Base-by-base conservation (phyloP, 2,797 vertebrate species). In the Huso huso region DNA sequence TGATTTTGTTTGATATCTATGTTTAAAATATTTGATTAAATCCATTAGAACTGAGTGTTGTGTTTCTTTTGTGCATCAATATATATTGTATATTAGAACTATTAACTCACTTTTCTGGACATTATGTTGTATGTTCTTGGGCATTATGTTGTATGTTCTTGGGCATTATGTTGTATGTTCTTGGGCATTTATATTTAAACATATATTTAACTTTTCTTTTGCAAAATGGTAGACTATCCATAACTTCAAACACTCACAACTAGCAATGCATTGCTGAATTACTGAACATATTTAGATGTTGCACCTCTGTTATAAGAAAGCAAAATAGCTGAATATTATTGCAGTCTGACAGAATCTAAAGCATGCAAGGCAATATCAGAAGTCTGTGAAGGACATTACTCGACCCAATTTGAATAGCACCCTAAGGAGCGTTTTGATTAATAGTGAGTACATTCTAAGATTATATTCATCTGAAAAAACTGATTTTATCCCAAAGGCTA, bases 271-370 rank as follows among this genome's bases (percentile, higher is more conserved):
- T 50, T 53, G 72, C 70, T 74, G 76, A 81, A 79, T 81, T 81
- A 81, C 74, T 76, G 75, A 66, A 78, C 70, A 68, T 74, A 81
- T 79, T 81, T 79, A 79, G 76, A 65, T 69, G 68, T 64, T 37
- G 37, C 37, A 37, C 37, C 37, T 37, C 66, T 73, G 75, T 74
- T 73, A 72, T 75, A 69, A 79, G 70, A 75, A 75, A 73, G 70
- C 71, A 75, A 74, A 73, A 76, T 37, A 77, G 75, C 78, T 73
- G 74, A 72, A 68, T 66, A 69, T 77, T 75, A 73, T 69, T 69
- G 63, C 67, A 62, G 72, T 68, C 59, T 69, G 65, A 66, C 7
- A 60, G 61, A 68, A 63, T 73, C 75, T 60, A 64, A 78, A 75
- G 77, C 75, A 78, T 75, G 69, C 55, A 72, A 71, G 71, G 62